These are phyloP conservation scores for Antechinus flavipes DNA, from an alignment of 2,113 vertebrate genomes.

Conservation along the genomic window DNA sequence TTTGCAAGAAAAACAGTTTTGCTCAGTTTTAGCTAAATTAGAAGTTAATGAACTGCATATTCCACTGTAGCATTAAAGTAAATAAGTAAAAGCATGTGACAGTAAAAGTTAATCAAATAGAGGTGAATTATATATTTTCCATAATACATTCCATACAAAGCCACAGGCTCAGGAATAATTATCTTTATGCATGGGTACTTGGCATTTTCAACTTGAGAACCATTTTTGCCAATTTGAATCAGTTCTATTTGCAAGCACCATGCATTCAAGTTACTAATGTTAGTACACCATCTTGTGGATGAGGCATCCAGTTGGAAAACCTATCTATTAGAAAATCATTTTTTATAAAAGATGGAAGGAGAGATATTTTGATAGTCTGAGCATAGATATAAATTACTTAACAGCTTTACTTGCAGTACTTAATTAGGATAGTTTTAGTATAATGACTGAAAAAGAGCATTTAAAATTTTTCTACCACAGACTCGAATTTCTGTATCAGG, in stretches of 20 bases:
- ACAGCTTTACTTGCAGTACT: neutral
- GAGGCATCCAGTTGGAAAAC: conserved; percentile 37
- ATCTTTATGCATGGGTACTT: conserved; percentile 61
- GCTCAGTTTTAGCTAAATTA: conserved; percentile 55
- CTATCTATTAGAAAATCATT: conserved; percentile 12
- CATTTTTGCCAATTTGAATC: neutral
- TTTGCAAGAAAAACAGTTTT: conserved; percentile 65
- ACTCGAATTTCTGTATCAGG: neutral
- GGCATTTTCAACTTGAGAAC: conserved; percentile 64
- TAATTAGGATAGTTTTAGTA: neutral
- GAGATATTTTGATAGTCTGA: neutral
- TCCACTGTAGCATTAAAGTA: conserved; percentile 56
- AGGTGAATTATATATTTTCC: conserved; percentile 53
- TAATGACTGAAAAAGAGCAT: conserved; percentile 18
- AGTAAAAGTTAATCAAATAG: conserved; percentile 62
- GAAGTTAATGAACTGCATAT: conserved; percentile 72
- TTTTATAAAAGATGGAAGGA: neutral
- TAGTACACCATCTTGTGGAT: conserved; percentile 85
- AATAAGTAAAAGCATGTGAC: conserved; percentile 61
- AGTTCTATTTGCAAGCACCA: conserved; percentile 21
- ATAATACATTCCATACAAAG: conserved; percentile 53
- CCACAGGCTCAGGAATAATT: conserved; percentile 45
- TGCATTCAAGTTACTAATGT: conserved; percentile 68
- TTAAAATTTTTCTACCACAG: conserved; percentile 30
- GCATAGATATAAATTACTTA: conserved; percentile 16